Percentiles rank a stretch among this genome's conserved stretches.
phyloP scores from a whole-genome alignment of 2,113 vertebrate species.

The Hydropotes inermis region DNA sequence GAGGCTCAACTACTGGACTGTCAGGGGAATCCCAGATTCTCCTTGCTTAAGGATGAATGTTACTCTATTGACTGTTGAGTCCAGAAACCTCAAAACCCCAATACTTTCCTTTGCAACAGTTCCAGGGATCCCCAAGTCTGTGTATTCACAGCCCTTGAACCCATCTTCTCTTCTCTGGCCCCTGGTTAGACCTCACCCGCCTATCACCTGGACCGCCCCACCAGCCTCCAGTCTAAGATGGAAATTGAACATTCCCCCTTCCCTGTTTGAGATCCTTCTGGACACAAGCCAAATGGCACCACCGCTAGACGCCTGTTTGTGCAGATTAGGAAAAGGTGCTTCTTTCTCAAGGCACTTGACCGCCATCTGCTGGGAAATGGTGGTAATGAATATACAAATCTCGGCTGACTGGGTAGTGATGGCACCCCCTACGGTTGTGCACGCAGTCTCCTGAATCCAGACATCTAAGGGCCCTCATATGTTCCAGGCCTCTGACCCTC shows the following conservation, averaged over 20 bases:
- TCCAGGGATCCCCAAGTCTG: neutral
- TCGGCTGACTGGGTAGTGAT: neutral
- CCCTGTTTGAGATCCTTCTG: neutral
- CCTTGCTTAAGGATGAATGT: neutral
- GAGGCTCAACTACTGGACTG: neutral
- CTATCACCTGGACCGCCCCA: neutral
- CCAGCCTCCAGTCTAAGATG: neutral
- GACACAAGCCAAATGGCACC: neutral
- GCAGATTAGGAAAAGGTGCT: neutral
- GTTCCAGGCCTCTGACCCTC: accelerated
- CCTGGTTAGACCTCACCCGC: neutral
- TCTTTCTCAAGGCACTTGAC: slow-evolving; percentile 22
- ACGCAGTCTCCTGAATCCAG: neutral
- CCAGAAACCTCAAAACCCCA: neutral
- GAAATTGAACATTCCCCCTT: neutral
- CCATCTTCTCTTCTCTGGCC: neutral
- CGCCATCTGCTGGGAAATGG: slow-evolving; percentile 58
- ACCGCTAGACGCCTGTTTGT: neutral
- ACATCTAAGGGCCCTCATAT: neutral
- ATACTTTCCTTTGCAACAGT: neutral
- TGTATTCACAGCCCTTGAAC: neutral
- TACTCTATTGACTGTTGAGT: neutral
- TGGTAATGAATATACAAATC: neutral
- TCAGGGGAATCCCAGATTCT: neutral
- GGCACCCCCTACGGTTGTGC: neutral